Base-by-base conservation (phyloP, 2,888 invertebrate genomes). In the Drosophila atroscutellata region DNA sequence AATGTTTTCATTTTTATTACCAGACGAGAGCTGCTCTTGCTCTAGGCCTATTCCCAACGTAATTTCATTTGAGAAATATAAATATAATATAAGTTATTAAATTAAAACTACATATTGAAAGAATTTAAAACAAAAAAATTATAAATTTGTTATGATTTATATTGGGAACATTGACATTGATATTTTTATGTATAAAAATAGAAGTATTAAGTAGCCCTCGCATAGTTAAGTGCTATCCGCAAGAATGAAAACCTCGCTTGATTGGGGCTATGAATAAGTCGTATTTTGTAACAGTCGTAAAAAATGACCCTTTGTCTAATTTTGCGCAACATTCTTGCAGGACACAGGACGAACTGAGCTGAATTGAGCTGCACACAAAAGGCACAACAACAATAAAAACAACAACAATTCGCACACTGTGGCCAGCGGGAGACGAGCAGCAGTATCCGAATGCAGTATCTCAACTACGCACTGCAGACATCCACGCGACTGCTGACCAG, bases 391-490 rank as follows among this genome's bases (percentile, higher is more conserved):
- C 9, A 37, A 36, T 36, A 36, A 20, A 39, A 32, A 60, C 11
- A 13, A 39, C 18, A 42, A 45, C 26, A 59, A 87, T 86, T 86
- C 74, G 85, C 85, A 86, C 85, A 86, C 85, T 83, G 85, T 86
- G 85, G 85, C 90, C 83, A 88, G 89, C 71, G 69, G 68, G 75
- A 78, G 78, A 86, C 71, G 71, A 89, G 78, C 69, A 90, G 72
- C 86, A 80, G 55, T 55, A 91, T 81, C 91, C 91, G 91, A 91
- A 91, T 91, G 91, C 92, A 91, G 91, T 92, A 89, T 92, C 88
- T 91, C 69, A 92, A 84, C 75, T 87, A 92, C 90, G 91, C 92
- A 69, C 83, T 92, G 79, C 91, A 91, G 87, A 90, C 91, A 86
- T 91, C 92, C 86, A 91, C 92, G 84, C 91, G 92, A 86, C 87